Percentiles rank a stretch among this genome's conserved stretches.
phyloP scores from a whole-genome alignment of 2,113 vertebrate species.

The Crotalus helleri region DNA sequence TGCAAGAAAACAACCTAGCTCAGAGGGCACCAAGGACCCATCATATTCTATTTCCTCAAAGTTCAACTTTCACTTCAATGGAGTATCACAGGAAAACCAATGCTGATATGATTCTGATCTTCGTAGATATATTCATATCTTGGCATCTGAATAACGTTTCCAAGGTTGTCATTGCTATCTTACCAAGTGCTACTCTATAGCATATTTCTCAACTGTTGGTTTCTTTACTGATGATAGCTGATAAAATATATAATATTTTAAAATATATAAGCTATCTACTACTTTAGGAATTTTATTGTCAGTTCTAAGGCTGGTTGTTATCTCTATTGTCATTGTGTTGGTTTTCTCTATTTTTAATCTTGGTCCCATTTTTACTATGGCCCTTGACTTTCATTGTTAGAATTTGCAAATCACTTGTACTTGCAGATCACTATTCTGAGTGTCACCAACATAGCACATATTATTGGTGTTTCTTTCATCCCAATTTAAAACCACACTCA shows the following conservation, averaged over 20 bases:
- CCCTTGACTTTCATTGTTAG: not conserved
- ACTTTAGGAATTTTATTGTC: not conserved
- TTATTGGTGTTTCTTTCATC: not conserved
- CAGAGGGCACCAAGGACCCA: too few species aligned
- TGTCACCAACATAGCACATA: not conserved
- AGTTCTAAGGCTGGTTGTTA: not conserved
- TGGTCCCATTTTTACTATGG: not conserved
- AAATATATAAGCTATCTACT: not conserved
- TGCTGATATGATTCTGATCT: not conserved
- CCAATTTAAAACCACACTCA: not conserved
- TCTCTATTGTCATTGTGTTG: not conserved
- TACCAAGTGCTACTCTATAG: not conserved
- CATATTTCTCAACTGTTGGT: not conserved
- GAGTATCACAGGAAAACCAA: not conserved
- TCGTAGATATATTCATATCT: not conserved
- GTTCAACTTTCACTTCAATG: not conserved
- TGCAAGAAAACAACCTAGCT: too few species aligned
- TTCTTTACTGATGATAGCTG: not conserved
- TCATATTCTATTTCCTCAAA: not conserved
- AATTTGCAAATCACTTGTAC: not conserved
- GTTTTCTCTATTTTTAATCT: not conserved
- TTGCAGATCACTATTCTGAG: not conserved
- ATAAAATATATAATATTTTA: not conserved
- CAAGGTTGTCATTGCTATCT: not conserved
- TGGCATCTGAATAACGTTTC: not conserved